Conservation (phyloP, 2,888 invertebrate species). For the Hofmannophila pseudospretella region DNA sequence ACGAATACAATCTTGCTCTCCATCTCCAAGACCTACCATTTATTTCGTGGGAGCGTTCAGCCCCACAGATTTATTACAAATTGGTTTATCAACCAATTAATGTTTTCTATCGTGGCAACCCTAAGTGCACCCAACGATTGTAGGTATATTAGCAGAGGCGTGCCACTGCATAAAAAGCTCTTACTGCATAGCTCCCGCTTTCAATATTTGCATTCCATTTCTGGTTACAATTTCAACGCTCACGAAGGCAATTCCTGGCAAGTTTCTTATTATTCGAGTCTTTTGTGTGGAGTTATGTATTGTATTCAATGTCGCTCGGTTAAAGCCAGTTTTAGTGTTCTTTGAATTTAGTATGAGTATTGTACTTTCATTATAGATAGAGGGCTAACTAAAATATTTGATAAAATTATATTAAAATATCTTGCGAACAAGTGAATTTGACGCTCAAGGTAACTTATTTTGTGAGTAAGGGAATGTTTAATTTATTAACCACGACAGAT, state of each 20-base stretch:
- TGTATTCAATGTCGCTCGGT: conserved; percentile 12
- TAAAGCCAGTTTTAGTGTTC: neutral
- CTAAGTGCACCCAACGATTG: conserved; percentile 13
- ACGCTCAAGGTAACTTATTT: too few species aligned
- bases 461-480: too few species aligned
- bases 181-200: conserved; percentile 46
- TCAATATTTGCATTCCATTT: conserved; percentile 71
- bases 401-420: too few species aligned
- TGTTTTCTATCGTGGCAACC: neutral
- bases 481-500: too few species aligned
- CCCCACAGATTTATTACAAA: too few species aligned
- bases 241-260: conserved; percentile 45
- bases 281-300: conserved; percentile 34
- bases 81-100: too few species aligned
- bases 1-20: too few species aligned
- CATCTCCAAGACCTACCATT: too few species aligned
- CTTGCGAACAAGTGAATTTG: too few species aligned
- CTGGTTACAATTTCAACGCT: conserved; percentile 46
- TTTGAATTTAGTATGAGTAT: neutral
- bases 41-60: too few species aligned
- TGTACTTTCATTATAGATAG: too few species aligned
- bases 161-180: conserved; percentile 61
- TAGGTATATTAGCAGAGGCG: conserved; percentile 39
- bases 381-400: too few species aligned
- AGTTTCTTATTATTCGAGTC: conserved; percentile 45